Evolutionary conservation across 1,140 invertebrate species (phyloP).

Genomic region (Saccostrea cuccullata): DNA sequence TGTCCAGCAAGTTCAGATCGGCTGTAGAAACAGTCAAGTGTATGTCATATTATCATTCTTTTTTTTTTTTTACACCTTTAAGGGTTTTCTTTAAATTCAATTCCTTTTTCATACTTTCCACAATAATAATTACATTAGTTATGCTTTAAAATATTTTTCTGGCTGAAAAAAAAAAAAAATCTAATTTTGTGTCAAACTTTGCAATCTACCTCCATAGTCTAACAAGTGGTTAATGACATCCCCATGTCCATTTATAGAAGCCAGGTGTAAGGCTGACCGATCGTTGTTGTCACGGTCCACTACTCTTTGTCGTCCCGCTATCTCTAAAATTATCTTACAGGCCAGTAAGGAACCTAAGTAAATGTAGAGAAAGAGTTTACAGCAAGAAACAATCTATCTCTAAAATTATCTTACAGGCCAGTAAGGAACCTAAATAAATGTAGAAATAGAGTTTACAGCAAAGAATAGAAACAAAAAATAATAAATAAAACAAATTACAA

Average conservation of each 20-base stretch:
- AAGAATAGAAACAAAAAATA: too few relatives aligned
- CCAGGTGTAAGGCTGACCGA: constrained; percentile 76
- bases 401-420: constrained; percentile 75
- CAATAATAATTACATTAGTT: neutral
- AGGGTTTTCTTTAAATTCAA: neutral
- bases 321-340: constrained; percentile 76
- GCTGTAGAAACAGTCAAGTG: constrained; percentile 62
- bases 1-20: constrained; percentile 72
- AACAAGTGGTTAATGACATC: constrained; percentile 77
- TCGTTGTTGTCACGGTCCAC: constrained; percentile 72
- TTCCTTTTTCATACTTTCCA: neutral
- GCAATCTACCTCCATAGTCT: constrained; percentile 73
- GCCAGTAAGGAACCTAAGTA: constrained; percentile 75
- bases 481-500: too few relatives aligned
- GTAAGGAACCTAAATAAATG: constrained; percentile 70
- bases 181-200: neutral
- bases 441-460: neutral
- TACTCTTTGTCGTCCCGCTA: constrained; percentile 69
- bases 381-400: constrained; percentile 63
- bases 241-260: constrained; percentile 77
- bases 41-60: neutral
- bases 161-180: neutral
- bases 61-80: neutral
- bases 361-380: neutral
- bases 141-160: neutral